Conservation (phyloP, 2,888 invertebrate species). For the Scelioninae gen. 2 region DNA sequence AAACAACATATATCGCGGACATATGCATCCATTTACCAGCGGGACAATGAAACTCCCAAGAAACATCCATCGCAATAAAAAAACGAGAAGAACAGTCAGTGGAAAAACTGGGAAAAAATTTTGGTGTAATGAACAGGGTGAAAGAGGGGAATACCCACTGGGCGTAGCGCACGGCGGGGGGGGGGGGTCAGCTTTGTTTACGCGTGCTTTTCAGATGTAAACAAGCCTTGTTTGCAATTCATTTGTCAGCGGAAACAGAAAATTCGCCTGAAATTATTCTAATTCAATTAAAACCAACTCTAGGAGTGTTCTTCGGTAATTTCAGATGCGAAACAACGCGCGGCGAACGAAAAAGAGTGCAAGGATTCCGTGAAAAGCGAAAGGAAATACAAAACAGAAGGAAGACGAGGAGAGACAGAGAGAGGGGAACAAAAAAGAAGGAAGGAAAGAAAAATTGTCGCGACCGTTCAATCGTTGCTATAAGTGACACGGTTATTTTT, state of each 20-base stretch:
- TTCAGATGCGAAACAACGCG: not conserved
- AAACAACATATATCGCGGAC: too few relatives aligned
- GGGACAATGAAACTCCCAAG: too few relatives aligned
- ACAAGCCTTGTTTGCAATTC: constrained; percentile 35
- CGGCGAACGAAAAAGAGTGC: not conserved
- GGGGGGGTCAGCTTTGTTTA: constrained; percentile 33
- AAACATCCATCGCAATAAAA: too few relatives aligned
- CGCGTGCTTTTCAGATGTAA: constrained; percentile 26
- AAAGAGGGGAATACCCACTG: not conserved
- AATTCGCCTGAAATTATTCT: constrained; percentile 20
- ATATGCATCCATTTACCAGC: too few relatives aligned
- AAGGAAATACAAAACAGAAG: not conserved
- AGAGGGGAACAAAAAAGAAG: constrained; percentile 3
- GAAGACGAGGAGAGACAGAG: not conserved
- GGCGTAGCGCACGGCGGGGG: not conserved
- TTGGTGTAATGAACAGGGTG: too few relatives aligned
- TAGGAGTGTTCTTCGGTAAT: not conserved
- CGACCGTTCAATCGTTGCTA: not conserved
- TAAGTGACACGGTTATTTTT: constrained; percentile 42
- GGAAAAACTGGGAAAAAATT: too few relatives aligned
- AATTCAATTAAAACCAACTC: not conserved
- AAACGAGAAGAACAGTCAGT: constrained; percentile 3
- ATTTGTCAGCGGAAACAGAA: constrained; percentile 29
- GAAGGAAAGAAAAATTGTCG: not conserved
- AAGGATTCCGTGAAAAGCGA: too few relatives aligned